phyloP scores from a whole-genome alignment of 2,888 invertebrate genomes.

The Aleiodes testaceus region DNA sequence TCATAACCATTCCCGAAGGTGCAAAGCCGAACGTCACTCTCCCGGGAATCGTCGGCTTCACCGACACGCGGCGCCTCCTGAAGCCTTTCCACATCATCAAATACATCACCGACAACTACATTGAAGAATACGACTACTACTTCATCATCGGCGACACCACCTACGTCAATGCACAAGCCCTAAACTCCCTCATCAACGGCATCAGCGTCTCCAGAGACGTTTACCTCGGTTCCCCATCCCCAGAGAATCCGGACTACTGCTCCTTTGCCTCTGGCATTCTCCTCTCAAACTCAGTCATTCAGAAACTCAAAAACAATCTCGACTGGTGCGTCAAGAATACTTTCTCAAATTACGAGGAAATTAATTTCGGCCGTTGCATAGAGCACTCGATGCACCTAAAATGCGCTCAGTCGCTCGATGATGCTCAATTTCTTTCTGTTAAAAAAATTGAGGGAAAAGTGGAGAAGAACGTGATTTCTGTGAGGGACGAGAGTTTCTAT shows the following conservation, averaged over 20 bases:
- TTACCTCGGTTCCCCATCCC: slow-evolving; percentile 83
- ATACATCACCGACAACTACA: slow-evolving; percentile 91
- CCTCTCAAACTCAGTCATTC: slow-evolving; percentile 89
- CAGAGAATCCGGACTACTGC: slow-evolving; percentile 78
- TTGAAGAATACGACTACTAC: slow-evolving; percentile 94
- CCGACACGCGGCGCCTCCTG: slow-evolving; percentile 83
- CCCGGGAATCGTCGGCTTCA: slow-evolving; percentile 89
- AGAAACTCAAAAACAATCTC: slow-evolving; percentile 83
- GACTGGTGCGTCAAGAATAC: slow-evolving; percentile 94
- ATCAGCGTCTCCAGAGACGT: slow-evolving; percentile 89
- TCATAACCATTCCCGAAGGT: slow-evolving; percentile 77
- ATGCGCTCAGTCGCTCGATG: slow-evolving; percentile 78
- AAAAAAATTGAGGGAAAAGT: too few relatives aligned
- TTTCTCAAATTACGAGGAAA: slow-evolving; percentile 86
- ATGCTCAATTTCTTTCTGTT: slow-evolving; percentile 55
- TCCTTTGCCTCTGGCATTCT: slow-evolving; percentile 88
- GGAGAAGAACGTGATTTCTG: background rate
- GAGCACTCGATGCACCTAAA: slow-evolving; percentile 80
- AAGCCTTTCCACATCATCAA: slow-evolving; percentile 91
- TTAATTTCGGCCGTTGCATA: slow-evolving; percentile 92
- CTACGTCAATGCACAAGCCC: slow-evolving; percentile 86
- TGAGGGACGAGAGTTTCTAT: slow-evolving; percentile 72
- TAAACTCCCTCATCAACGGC: slow-evolving; percentile 82
- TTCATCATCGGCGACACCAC: slow-evolving; percentile 89
- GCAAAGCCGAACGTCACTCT: slow-evolving; percentile 75